Evolutionary conservation across 2,888 invertebrate genomes (phyloP), one percentile per base, ranked within the genome.

Genomic region (Strigamia crassipes): DNA sequence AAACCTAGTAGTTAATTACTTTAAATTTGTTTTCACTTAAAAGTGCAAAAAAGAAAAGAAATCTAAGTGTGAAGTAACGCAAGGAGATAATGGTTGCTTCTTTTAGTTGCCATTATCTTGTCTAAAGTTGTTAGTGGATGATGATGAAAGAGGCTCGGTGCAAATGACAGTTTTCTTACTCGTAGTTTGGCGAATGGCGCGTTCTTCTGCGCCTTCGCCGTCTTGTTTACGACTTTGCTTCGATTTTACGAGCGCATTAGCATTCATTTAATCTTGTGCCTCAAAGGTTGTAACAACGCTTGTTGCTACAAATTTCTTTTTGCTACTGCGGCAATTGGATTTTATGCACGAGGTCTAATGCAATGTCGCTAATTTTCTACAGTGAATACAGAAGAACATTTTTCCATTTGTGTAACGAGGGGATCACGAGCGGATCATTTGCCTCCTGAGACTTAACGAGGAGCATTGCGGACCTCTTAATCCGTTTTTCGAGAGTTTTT

Each of bases 191-290:
- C 56, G 18, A 77, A 79, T 79, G 79, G 42, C 18, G 42, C 6
- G 34, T 79, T 80, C 41, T 80, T 23, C 6, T 80, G 80, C 80
- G 31, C 80, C 23, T 80, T 31, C 51, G 31, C 23, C 46, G 46
- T 27, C 46, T 80, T 46, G 80, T 80, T 80, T 80, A 80, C 51
- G 80, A 80, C 80, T 80, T 80, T 80, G 51, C 46, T 80, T 80
- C 80, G 46, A 80, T 80, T 80, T 51, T 80, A 80, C 51, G 80
- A 51, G 80, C 41, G 46, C 80, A 80, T 80, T 80, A 80, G 80
- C 80, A 46, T 51, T 80, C 51, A 80, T 80, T 80, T 80, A 80
- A 80, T 80, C 80, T 51, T 31, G 80, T 80, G 80, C 80, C 56
- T 80, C 80, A 56, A 42, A 78, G 78, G 78, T 42, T 42, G 42